phyloP scores from a whole-genome alignment of 30 jellyfish, hydroid and myxozoan genomes.

The Cassiopea xamachana region DNA sequence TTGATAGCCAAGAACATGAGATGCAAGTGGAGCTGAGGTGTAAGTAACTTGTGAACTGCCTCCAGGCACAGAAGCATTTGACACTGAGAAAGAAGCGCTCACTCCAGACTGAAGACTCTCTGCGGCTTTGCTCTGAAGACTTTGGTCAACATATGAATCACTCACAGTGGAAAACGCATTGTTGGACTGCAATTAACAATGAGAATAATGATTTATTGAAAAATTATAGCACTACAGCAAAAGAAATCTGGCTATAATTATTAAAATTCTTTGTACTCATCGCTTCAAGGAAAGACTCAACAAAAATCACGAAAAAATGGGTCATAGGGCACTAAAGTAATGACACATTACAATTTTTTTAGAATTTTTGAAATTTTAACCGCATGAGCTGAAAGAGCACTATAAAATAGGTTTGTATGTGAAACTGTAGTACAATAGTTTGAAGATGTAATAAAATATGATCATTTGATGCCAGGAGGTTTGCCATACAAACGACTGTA shows the following conservation, averaged over 20 bases:
- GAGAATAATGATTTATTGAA: background rate
- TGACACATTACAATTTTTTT: too few relatives aligned
- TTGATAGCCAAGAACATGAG: constrained; percentile 68
- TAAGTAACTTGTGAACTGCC: constrained; percentile 66
- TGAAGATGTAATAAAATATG: too few relatives aligned
- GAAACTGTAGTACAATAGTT: too few relatives aligned
- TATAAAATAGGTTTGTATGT: too few relatives aligned
- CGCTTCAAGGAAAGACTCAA: too few relatives aligned
- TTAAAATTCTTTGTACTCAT: too few relatives aligned
- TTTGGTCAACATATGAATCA: constrained; percentile 45
- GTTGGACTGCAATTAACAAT: constrained; percentile 11
- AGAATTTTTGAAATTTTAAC: too few relatives aligned
- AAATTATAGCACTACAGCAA: background rate
- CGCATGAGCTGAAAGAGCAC: too few relatives aligned
- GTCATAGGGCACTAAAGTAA: too few relatives aligned
- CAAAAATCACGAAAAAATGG: too few relatives aligned
- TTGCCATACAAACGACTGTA: too few relatives aligned
- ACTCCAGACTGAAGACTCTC: constrained; percentile 21
- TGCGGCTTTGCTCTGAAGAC: constrained; percentile 41
- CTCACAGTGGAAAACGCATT: constrained; percentile 53
- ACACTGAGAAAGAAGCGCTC: constrained; percentile 42
- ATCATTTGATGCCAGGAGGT: too few relatives aligned
- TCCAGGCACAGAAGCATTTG: constrained; percentile 68
- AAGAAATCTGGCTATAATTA: background rate
- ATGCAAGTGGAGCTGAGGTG: constrained; percentile 70